Percentiles rank a stretch among this genome's conserved stretches.
Conservation (phyloP, 2,888 invertebrate species). For the Acronicta alni region DNA sequence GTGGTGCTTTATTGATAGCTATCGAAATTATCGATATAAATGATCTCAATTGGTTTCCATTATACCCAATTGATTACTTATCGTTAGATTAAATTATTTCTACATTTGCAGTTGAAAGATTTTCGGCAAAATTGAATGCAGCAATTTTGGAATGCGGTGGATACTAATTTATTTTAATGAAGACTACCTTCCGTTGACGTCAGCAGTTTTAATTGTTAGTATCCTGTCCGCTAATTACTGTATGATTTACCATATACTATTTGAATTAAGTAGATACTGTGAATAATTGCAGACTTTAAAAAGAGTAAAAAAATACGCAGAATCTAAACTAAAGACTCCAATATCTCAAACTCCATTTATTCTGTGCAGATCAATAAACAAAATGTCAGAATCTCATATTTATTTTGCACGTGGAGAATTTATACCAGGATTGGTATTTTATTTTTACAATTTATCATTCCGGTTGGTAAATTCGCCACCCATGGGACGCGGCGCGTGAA, state of each 20-base stretch:
- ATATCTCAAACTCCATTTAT: slow-evolving; percentile 22
- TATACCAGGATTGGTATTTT: slow-evolving; percentile 52
- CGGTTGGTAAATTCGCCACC: slow-evolving; percentile 51
- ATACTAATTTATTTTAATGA: slow-evolving; percentile 46
- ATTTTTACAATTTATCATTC: slow-evolving; percentile 62
- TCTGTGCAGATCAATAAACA: slow-evolving; percentile 24
- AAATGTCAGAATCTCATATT: slow-evolving; percentile 39
- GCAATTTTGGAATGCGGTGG: slow-evolving; percentile 30
- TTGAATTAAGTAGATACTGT: background rate
- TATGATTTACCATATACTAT: slow-evolving; percentile 35
- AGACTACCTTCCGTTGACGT: slow-evolving; percentile 60
- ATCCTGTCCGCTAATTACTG: slow-evolving; percentile 58
- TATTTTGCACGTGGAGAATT: slow-evolving; percentile 44
- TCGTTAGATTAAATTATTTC: slow-evolving; percentile 27
- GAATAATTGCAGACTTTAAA: slow-evolving; percentile 1
- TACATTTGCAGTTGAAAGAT: slow-evolving; percentile 11
- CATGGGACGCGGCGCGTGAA: slow-evolving; percentile 50
- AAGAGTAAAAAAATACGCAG: slow-evolving; percentile 3
- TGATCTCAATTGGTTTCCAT: slow-evolving; percentile 34
- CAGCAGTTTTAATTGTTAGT: slow-evolving; percentile 54
- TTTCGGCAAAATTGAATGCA: slow-evolving; percentile 27
- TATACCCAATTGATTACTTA: slow-evolving; percentile 26
- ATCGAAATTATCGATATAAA: slow-evolving; percentile 30
- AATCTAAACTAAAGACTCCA: background rate
- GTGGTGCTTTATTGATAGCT: slow-evolving; percentile 44